phyloP scores from a whole-genome alignment of 2,797 vertebrate genomes.

The Acipenser transmontanus region DNA sequence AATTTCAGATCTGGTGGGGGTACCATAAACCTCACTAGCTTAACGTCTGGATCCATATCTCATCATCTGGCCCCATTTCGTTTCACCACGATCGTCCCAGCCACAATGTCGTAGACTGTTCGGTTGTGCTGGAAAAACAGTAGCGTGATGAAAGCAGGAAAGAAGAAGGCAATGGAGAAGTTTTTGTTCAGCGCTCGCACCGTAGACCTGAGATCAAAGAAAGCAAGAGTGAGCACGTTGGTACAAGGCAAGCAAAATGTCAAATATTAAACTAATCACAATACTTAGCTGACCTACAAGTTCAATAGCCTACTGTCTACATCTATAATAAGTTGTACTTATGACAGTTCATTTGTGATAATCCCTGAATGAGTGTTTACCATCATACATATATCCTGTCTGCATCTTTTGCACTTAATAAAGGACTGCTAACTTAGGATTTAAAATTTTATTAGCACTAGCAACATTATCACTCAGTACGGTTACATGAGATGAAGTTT shows the following conservation, averaged over 20 bases:
- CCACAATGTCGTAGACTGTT: slow-evolving; percentile 97
- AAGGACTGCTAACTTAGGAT: not conserved
- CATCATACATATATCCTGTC: no score
- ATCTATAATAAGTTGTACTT: not conserved
- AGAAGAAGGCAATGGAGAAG: slow-evolving; percentile 97
- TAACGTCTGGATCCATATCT: slow-evolving; percentile 5
- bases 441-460: not conserved
- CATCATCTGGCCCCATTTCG: slow-evolving; percentile 83
- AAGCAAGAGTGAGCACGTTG: not conserved
- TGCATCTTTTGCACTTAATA: no score
- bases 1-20: not conserved
- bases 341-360: not conserved
- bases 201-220: slow-evolving; percentile 70
- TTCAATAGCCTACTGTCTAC: no score
- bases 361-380: no score
- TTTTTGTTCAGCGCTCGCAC: slow-evolving; percentile 97
- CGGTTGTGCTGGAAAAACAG: slow-evolving; percentile 98
- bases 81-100: slow-evolving; percentile 95
- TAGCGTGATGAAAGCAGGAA: slow-evolving; percentile 93
- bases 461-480: no score
- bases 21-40: not conserved
- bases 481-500: no score
- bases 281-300: not conserved
- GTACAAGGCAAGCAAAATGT: not conserved
- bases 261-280: not conserved